phyloP scores from a whole-genome alignment of 2,113 vertebrate genomes.

The Centropus unirufus region DNA sequence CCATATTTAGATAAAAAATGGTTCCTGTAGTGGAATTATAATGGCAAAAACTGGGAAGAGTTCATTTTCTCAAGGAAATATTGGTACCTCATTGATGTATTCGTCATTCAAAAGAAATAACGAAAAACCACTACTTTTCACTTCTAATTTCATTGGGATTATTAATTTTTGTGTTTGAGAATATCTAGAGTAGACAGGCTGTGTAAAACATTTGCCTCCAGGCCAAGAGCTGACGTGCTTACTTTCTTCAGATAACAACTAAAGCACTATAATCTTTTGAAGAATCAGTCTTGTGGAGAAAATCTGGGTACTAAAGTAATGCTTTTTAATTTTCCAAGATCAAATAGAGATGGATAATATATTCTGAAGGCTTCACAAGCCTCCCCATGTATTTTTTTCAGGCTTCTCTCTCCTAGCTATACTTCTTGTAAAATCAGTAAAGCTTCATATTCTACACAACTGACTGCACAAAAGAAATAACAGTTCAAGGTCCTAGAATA shows the following conservation, averaged over 20 bases:
- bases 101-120: background rate
- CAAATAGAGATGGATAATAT: background rate
- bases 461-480: background rate
- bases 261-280: background rate
- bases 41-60: background rate
- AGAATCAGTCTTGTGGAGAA: background rate
- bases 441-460: background rate
- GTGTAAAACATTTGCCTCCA: background rate
- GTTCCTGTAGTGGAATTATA: background rate
- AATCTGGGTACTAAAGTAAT: background rate
- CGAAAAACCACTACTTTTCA: background rate
- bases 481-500: background rate
- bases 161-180: background rate
- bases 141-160: background rate
- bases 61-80: background rate
- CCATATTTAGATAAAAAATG: slow-evolving; percentile 11
- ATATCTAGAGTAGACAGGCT: background rate
- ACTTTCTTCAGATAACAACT: background rate
- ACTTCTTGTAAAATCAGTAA: background rate
- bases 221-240: background rate
- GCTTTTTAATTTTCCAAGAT: background rate
- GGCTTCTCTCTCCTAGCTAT: background rate
- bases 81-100: background rate
- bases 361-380: background rate
- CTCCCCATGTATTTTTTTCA: background rate